These are phyloP conservation scores for Chrysomela aeneicollis DNA, from an alignment of 2,888 invertebrate species.

Conservation along the genomic window DNA sequence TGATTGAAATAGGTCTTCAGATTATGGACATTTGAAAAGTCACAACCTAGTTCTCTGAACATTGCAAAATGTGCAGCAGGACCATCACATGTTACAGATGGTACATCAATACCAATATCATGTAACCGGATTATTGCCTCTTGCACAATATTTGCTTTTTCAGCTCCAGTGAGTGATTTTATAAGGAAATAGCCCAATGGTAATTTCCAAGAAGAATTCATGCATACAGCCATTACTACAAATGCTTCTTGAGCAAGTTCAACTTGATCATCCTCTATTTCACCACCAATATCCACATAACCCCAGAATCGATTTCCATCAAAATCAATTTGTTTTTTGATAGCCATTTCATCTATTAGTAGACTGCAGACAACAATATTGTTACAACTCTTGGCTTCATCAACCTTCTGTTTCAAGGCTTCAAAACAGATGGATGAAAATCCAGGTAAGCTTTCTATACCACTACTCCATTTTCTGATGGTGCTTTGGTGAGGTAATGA, in stretches of 20 bases:
- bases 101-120: slow-evolving; percentile 26
- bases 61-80: no score
- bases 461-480: slow-evolving; percentile 25
- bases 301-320: slow-evolving; percentile 35
- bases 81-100: slow-evolving; percentile 35
- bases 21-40: no score
- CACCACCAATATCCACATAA: slow-evolving; percentile 20
- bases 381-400: slow-evolving; percentile 13
- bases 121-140: slow-evolving; percentile 29
- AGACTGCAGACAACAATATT: slow-evolving; percentile 34
- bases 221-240: slow-evolving; percentile 40
- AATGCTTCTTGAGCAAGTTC: slow-evolving; percentile 41
- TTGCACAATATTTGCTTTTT: slow-evolving; percentile 36
- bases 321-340: slow-evolving; percentile 40
- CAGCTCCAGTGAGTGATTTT: slow-evolving; percentile 32
- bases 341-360: slow-evolving; percentile 40
- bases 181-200: slow-evolving; percentile 43
- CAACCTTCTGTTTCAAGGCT: slow-evolving; percentile 23
- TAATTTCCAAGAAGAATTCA: slow-evolving; percentile 40
- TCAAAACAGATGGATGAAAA: background rate
- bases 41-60: no score
- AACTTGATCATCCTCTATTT: slow-evolving; percentile 6
- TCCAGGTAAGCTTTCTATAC: background rate
- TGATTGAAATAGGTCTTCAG: no score
- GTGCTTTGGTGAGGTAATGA: slow-evolving; percentile 20